A percentile compares a stretch with the other conserved stretches of the same genome.
phyloP scores from a whole-genome alignment of 2,797 vertebrate species.

The Falco columbarius region DNA sequence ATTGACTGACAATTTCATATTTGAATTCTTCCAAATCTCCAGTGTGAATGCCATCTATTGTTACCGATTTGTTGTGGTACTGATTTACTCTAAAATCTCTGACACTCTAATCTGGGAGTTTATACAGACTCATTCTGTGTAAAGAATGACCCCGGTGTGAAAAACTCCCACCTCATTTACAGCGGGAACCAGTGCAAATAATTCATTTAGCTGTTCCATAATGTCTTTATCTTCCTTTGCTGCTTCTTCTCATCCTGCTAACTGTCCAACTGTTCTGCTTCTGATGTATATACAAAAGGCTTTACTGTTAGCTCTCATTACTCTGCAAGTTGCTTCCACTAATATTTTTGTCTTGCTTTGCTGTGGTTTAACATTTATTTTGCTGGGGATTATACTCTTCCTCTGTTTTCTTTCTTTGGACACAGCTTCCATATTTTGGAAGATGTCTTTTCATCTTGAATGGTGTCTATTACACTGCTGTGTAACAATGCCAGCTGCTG shows the following conservation, averaged over 20 bases:
- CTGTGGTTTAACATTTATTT: slow-evolving; percentile 40
- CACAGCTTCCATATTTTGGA: not conserved
- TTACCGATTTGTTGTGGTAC: not conserved
- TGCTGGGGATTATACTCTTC: slow-evolving; percentile 17
- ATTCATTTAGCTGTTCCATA: slow-evolving; percentile 26
- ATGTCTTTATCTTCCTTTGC: slow-evolving; percentile 36
- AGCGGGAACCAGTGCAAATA: not conserved
- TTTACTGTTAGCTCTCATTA: slow-evolving; percentile 12
- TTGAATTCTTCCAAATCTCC: not conserved
- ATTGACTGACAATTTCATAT: not conserved
- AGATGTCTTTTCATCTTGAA: not conserved
- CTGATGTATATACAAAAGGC: slow-evolving; percentile 13
- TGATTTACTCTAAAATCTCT: not conserved
- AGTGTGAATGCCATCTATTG: not conserved
- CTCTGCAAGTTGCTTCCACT: not conserved
- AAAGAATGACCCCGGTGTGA: slow-evolving; percentile 25
- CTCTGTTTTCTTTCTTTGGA: slow-evolving; percentile 42
- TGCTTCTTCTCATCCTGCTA: slow-evolving; percentile 34
- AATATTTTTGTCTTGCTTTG: slow-evolving; percentile 50
- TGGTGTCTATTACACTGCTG: not conserved
- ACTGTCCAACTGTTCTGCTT: not conserved
- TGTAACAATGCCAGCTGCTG: not conserved
- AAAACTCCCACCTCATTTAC: slow-evolving; percentile 23
- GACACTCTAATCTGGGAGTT: not conserved
- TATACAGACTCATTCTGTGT: not conserved